These are phyloP conservation scores for Gisinianus flammeolus DNA, from an alignment of 2,888 invertebrate genomes.

Conservation along the genomic window DNA sequence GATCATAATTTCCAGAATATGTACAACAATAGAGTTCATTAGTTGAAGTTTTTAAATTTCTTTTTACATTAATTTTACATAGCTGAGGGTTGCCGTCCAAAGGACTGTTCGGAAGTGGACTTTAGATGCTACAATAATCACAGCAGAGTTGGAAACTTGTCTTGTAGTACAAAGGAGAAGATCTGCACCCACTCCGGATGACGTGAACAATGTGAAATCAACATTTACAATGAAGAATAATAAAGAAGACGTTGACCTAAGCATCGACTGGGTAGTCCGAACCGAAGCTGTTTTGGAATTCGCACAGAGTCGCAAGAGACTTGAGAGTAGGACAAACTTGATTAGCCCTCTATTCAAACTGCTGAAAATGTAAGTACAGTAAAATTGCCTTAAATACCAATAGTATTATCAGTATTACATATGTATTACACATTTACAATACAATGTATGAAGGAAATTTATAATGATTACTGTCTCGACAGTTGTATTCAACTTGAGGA, in stretches of 20 bases:
- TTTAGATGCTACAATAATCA: slow-evolving; percentile 69
- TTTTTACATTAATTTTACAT: slow-evolving; percentile 25
- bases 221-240: neutral
- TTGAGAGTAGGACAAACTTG: slow-evolving; percentile 71
- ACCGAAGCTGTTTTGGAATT: slow-evolving; percentile 82
- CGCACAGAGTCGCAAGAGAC: slow-evolving; percentile 82
- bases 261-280: slow-evolving; percentile 73
- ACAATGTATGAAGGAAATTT: neutral
- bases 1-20: no score
- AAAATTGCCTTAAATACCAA: no score
- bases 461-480: slow-evolving; percentile 16
- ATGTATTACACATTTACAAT: no score
- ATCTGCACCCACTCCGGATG: neutral
- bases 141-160: slow-evolving; percentile 53
- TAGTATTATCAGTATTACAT: no score
- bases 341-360: slow-evolving; percentile 79
- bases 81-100: slow-evolving; percentile 56
- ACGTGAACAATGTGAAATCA: neutral
- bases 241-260: slow-evolving; percentile 55
- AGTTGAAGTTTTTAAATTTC: no score
- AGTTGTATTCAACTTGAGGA: slow-evolving; percentile 79
- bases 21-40: no score
- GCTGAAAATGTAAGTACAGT: slow-evolving; percentile 68
- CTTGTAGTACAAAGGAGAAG: slow-evolving; percentile 46
- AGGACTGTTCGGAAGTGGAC: slow-evolving; percentile 58